These are phyloP conservation scores for Eristalinus aeneus DNA, from an alignment of 2,888 invertebrate species.

Conservation along the genomic window DNA sequence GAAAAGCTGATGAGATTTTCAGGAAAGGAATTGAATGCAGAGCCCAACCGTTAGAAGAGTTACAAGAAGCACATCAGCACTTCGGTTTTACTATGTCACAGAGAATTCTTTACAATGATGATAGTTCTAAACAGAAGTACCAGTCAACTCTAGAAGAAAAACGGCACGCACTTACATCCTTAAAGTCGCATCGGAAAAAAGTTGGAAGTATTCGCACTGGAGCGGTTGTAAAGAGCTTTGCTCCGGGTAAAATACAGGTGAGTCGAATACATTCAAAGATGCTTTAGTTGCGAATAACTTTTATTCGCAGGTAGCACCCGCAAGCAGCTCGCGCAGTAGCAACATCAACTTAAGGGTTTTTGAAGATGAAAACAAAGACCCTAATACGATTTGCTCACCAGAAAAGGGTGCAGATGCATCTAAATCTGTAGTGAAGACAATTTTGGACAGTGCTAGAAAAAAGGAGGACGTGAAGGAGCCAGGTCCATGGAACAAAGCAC, in stretches of 20 bases:
- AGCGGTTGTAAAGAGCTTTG: slow-evolving; percentile 76
- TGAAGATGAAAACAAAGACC: slow-evolving; percentile 76
- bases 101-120: slow-evolving; percentile 81
- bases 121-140: slow-evolving; percentile 82
- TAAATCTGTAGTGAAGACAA: slow-evolving; percentile 79
- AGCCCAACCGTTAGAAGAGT: slow-evolving; percentile 90
- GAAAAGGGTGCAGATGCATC: slow-evolving; percentile 10
- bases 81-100: slow-evolving; percentile 79
- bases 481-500: slow-evolving; percentile 85
- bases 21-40: slow-evolving; percentile 87
- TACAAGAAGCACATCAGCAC: slow-evolving; percentile 88
- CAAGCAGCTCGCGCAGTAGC: neutral
- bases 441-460: slow-evolving; percentile 83
- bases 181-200: slow-evolving; percentile 85
- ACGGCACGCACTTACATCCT: slow-evolving; percentile 88
- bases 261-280: slow-evolving; percentile 6
- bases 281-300: neutral
- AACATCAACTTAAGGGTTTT: slow-evolving; percentile 72
- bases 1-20: slow-evolving; percentile 91
- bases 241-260: slow-evolving; percentile 77
- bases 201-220: slow-evolving; percentile 82
- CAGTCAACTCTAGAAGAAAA: slow-evolving; percentile 86
- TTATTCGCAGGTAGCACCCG: slow-evolving; percentile 74
- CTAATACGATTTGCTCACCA: slow-evolving; percentile 72
- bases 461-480: slow-evolving; percentile 88